phyloP scores from a whole-genome alignment of 2,797 vertebrate genomes.

The Varecia variegata region DNA sequence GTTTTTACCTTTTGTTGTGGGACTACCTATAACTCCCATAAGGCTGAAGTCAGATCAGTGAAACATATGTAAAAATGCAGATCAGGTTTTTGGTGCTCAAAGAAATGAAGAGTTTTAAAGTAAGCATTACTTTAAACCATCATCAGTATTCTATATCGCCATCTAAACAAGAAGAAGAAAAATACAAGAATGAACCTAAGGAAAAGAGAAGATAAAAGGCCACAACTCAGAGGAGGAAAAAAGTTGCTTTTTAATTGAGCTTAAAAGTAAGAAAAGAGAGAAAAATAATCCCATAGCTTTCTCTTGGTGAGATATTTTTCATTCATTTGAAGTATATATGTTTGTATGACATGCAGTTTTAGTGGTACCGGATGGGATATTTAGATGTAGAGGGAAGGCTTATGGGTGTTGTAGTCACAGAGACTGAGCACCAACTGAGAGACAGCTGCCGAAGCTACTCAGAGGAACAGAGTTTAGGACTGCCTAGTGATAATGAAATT shows the following conservation, averaged over 20 bases:
- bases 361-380: constrained; percentile 34
- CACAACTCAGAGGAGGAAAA: constrained; percentile 49
- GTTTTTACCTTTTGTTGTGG: neutral
- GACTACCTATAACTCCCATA: neutral
- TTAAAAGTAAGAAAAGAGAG: constrained; percentile 66
- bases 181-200: constrained; percentile 76
- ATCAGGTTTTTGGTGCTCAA: constrained; percentile 49
- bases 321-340: constrained; percentile 9
- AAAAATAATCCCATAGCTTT: constrained; percentile 59
- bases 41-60: neutral
- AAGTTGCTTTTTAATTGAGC: constrained; percentile 79
- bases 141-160: constrained; percentile 76
- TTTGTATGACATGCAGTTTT: neutral
- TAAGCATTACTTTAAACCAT: constrained; percentile 67
- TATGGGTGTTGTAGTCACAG: neutral
- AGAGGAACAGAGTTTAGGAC: neutral
- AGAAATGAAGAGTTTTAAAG: constrained; percentile 76
- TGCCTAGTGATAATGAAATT: neutral
- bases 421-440: neutral
- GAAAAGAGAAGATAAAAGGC: constrained; percentile 81
- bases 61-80: constrained; percentile 45
- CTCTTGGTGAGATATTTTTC: constrained; percentile 74
- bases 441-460: neutral
- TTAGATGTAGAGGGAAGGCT: neutral
- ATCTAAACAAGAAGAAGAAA: constrained; percentile 67